phyloP scores from a whole-genome alignment of 2,888 invertebrate genomes.

The Drosophila prolongata region DNA sequence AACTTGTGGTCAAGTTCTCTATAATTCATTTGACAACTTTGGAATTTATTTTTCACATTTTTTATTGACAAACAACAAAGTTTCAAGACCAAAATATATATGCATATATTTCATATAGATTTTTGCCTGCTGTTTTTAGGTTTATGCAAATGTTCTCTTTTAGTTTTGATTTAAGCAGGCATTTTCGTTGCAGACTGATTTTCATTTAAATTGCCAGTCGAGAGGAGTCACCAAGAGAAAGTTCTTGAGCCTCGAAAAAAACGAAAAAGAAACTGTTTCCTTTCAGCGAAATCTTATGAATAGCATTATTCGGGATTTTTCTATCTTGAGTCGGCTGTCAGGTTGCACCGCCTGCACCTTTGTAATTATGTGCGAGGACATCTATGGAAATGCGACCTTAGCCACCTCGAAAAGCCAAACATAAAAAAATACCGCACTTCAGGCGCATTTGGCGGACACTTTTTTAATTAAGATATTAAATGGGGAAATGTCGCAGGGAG shows the following conservation, averaged over 20 bases:
- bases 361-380: slow-evolving; percentile 65
- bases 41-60: slow-evolving; percentile 30
- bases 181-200: slow-evolving; percentile 57
- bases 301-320: slow-evolving; percentile 71
- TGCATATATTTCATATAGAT: slow-evolving; percentile 53
- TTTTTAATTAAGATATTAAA: slow-evolving; percentile 80
- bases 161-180: slow-evolving; percentile 26
- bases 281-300: slow-evolving; percentile 73
- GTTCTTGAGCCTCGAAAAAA: slow-evolving; percentile 40
- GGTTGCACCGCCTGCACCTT: slow-evolving; percentile 35
- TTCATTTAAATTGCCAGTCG: slow-evolving; percentile 74
- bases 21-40: slow-evolving; percentile 61
- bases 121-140: slow-evolving; percentile 32
- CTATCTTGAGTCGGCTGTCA: slow-evolving; percentile 17
- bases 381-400: slow-evolving; percentile 55
- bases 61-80: slow-evolving; percentile 61
- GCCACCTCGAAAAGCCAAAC: slow-evolving; percentile 17
- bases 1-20: slow-evolving; percentile 44
- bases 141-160: slow-evolving; percentile 56
- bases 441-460: slow-evolving; percentile 54
- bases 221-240: slow-evolving; percentile 55
- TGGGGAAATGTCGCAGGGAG: slow-evolving; percentile 51
- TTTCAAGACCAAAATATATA: slow-evolving; percentile 51
- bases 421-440: slow-evolving; percentile 48
- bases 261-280: slow-evolving; percentile 55